Evolutionary conservation across 2,113 vertebrate species (phyloP), one percentile per base, ranked within the genome.

Genomic region (Ochotona curzoniae): DNA sequence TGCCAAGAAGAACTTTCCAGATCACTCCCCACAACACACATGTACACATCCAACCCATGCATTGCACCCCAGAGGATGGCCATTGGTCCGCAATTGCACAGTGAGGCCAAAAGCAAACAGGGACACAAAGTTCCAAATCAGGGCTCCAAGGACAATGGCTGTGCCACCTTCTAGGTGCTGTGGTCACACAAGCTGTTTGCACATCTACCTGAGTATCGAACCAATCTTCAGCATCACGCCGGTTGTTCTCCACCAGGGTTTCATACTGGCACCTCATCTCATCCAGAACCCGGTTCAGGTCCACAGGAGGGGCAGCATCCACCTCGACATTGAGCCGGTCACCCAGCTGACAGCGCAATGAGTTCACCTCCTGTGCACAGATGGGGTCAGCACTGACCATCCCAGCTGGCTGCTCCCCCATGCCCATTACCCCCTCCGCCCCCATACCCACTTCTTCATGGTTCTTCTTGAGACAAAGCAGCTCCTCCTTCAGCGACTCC

Each of bases 401-500:
- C 30, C 83, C 61, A 38, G 28, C 10, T 8, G 30, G 14, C 47
- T n/a, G 8, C 61, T 28, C 28, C 67, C 44, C 32, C 3, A 0
- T 71, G 44, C 32, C 71, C 38, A 30, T 26, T 7, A 23, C 47
- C 32, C 60, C 20, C 32, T n/a, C 2, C 15, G n/a, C 38, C 69
- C 51, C 60, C 2, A 2, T 26, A 25, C 98, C 98, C 96, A 99
- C 99, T 98, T 99, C 99, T 4, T 94, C 96, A 0, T 99, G 99
- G 96, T 98, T 99, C 98, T 99, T 99, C 98, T 98, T 99, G 96
- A 99, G 98, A 89, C 98, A 98, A 9, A 98, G 95, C 96, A 99
- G 97, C 95, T 99, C 99, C 97, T 99, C 98, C 97, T 98, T 98
- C 67, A 99, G 98, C 81, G 98, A 98, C 95, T 99, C 99, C 92